These are phyloP conservation scores for Ennomos quercinarius DNA, from an alignment of 2,888 invertebrate species.

Conservation along the genomic window DNA sequence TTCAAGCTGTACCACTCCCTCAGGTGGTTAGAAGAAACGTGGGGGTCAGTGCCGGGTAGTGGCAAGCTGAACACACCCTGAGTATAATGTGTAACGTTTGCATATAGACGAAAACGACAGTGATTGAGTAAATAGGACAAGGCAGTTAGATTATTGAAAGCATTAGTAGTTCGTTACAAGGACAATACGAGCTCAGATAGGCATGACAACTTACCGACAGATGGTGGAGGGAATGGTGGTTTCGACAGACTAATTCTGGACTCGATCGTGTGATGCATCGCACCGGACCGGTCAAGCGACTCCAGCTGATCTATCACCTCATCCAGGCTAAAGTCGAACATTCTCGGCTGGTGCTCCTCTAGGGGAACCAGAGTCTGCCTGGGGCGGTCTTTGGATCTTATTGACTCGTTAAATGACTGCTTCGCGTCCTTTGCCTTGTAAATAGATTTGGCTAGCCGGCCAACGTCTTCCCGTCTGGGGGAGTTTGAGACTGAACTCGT, in stretches of 20 bases:
- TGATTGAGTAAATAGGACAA: too few species aligned
- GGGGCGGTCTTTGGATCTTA: slow-evolving; percentile 62
- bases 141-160: too few species aligned
- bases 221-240: slow-evolving; percentile 64
- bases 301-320: slow-evolving; percentile 59
- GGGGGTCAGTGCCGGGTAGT: too few species aligned
- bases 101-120: too few species aligned
- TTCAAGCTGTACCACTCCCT: slow-evolving; percentile 3
- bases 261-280: slow-evolving; percentile 66
- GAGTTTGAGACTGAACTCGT: slow-evolving; percentile 28
- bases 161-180: too few species aligned
- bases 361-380: slow-evolving; percentile 53
- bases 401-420: slow-evolving; percentile 71
- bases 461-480: slow-evolving; percentile 27
- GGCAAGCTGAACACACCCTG: not conserved
- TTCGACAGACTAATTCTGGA: slow-evolving; percentile 59
- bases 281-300: slow-evolving; percentile 67
- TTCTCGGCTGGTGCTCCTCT: slow-evolving; percentile 56
- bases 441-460: slow-evolving; percentile 16
- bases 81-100: not conserved
- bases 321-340: slow-evolving; percentile 52
- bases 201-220: slow-evolving; percentile 62
- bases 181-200: too few species aligned
- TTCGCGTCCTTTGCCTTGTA: slow-evolving; percentile 67
- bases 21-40: too few species aligned